Conservation (phyloP, 2,113 vertebrate species). For the Engystomops pustulosus region DNA sequence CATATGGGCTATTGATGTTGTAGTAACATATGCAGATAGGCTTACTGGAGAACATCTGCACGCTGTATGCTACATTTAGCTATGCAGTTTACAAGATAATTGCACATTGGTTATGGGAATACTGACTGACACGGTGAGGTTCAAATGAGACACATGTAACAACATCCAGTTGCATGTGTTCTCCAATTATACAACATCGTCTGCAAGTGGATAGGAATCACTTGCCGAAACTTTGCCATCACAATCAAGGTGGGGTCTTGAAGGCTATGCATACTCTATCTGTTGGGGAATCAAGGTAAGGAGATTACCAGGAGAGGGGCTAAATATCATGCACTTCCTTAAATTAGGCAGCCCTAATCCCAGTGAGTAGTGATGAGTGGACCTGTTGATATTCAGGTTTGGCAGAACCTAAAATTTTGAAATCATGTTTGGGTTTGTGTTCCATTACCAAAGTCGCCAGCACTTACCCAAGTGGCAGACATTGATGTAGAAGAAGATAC, state of each 20-base stretch:
- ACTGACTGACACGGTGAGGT: neutral
- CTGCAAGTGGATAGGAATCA: neutral
- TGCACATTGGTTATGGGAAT: slow-evolving; percentile 7
- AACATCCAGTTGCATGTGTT: neutral
- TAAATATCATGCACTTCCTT: too few relatives aligned
- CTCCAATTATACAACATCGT: slow-evolving; percentile 29
- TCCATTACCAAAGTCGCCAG: too few relatives aligned
- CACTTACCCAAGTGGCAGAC: too few relatives aligned
- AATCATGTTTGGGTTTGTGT: too few relatives aligned
- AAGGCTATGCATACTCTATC: too few relatives aligned
- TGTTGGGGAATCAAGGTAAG: too few relatives aligned
- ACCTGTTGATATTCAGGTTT: too few relatives aligned
- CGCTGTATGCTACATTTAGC: neutral
- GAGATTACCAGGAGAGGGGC: too few relatives aligned
- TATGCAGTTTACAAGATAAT: slow-evolving; percentile 28
- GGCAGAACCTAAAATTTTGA: too few relatives aligned
- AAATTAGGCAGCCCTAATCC: too few relatives aligned
- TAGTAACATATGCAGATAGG: slow-evolving; percentile 33
- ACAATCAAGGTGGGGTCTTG: neutral
- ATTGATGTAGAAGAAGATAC: too few relatives aligned
- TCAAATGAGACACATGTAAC: slow-evolving; percentile 23
- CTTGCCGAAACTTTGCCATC: neutral
- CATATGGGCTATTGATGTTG: slow-evolving; percentile 17
- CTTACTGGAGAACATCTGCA: slow-evolving; percentile 14
- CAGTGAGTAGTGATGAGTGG: too few relatives aligned